phyloP scores from a whole-genome alignment of 2,888 invertebrate genomes.

The Sialis fuliginosa region DNA sequence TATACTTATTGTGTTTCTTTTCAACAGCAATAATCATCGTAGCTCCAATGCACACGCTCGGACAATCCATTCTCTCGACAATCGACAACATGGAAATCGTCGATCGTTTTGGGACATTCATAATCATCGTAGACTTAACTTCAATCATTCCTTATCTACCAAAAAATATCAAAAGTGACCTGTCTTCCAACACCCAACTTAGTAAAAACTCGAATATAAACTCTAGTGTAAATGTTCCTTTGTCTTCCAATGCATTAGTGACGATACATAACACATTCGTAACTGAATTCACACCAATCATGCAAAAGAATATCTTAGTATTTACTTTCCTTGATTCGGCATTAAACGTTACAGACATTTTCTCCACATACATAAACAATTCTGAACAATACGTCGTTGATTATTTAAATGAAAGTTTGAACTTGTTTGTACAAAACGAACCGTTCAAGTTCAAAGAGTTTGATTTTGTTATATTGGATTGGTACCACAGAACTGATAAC shows the following conservation, averaged over 20 bases:
- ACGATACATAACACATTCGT: not conserved
- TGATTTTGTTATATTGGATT: conserved; percentile 20
- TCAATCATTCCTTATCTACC: conserved; percentile 22
- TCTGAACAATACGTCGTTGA: conserved; percentile 9
- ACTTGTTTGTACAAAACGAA: conserved; percentile 6
- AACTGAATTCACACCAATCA: conserved; percentile 4
- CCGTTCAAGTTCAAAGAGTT: conserved; percentile 6
- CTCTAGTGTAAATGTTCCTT: not conserved
- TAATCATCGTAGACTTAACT: conserved; percentile 27
- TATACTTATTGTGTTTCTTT: not conserved
- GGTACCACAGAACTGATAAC: conserved; percentile 16
- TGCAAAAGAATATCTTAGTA: conserved; percentile 11
- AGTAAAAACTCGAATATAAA: conserved; percentile 1
- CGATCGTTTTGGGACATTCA: conserved; percentile 24
- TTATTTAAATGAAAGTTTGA: conserved; percentile 11
- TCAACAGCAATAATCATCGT: conserved; percentile 31
- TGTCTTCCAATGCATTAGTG: not conserved
- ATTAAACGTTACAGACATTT: conserved; percentile 7
- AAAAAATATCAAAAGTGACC: conserved; percentile 3
- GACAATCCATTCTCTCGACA: conserved; percentile 23
- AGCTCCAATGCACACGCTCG: conserved; percentile 27
- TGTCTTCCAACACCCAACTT: conserved; percentile 3
- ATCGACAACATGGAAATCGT: conserved; percentile 26
- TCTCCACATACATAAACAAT: conserved; percentile 6
- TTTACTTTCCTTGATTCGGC: conserved; percentile 10